Evolutionary conservation across 2,888 invertebrate genomes (phyloP), one percentile per base, ranked within the genome.

Genomic region (Melikaiella ostensackeni): DNA sequence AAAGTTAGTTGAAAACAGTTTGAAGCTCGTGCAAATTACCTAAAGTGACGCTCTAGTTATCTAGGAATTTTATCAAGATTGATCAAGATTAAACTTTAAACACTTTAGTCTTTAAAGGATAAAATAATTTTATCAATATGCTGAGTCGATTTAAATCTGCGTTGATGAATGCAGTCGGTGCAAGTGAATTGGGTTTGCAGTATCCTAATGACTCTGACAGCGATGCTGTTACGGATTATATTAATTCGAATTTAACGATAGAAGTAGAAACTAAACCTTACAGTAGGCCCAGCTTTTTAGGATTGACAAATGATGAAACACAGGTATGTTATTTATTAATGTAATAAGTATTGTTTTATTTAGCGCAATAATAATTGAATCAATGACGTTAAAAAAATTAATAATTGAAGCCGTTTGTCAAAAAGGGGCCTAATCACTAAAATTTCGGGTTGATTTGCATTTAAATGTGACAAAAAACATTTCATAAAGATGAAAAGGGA

Each of bases 71-170:
- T 50, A 21, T 50, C 19, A 42, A 24, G 21, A 21, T 64, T 46
- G 27, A 46, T 21, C 50, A 30, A 27, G 19, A 27, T 46, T 27
- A 46, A 70, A 19, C 35, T 38, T 38, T 24, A 46, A 70, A 2
- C 9, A 35, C 35, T 35, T 8, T 46, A 46, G 19, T n/a, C 50
- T 50, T 64, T 16, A 13, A 24, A 70, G 27, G 30, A 7, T 3
- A 64, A 75, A 76, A 70, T 4, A 70, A 59, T 7, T 24, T n/a
- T 21, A 63, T 74, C 78, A 88, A 87, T 82, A 95, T 95, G 95
- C 93, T 95, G 81, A 93, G 92, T 84, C 93, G 94, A 84, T 93
- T 95, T 76, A 94, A 93, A 88, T 94, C 93, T 86, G 94, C 93
- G 75, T 92, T 95, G 42, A 92, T 94, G 86, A 94, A 93, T 86